Evolutionary conservation across 2,888 invertebrate genomes (phyloP).

Genomic region (Tridacna crocea): DNA sequence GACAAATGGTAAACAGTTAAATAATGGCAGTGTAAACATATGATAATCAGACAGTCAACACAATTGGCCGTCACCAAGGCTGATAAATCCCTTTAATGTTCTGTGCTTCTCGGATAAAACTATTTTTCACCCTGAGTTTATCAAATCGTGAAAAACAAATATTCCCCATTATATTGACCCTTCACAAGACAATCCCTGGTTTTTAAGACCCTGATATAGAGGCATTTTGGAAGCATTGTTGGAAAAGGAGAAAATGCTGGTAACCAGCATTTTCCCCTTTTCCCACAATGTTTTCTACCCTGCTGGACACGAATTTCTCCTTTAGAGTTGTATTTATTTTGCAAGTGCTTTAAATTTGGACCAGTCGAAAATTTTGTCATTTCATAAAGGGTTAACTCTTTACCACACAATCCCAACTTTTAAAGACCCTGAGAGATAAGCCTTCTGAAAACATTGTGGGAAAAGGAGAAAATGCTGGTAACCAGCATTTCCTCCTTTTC

Average conservation of each 20-base stretch:
- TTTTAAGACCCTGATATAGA: not conserved
- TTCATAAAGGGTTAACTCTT: too few species aligned
- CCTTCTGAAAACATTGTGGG: not conserved
- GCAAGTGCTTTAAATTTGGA: too few species aligned
- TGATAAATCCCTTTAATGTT: constrained; percentile 19
- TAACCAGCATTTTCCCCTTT: too few species aligned
- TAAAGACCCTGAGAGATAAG: not conserved
- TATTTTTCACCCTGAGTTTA: constrained; percentile 4
- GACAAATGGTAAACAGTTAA: not conserved
- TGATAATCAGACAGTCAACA: constrained; percentile 13
- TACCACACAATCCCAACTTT: too few species aligned
- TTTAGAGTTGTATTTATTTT: too few species aligned
- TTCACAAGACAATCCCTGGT: not conserved
- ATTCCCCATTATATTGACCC: not conserved
- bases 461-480: not conserved
- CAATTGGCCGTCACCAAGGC: constrained; percentile 14
- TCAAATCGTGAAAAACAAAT: constrained; percentile 10
- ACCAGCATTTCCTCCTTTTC: too few species aligned
- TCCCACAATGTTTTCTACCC: too few species aligned
- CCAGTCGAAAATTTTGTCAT: too few species aligned
- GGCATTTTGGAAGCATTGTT: too few species aligned
- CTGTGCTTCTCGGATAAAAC: constrained; percentile 4
- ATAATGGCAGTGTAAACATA: not conserved
- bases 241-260: too few species aligned
- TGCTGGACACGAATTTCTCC: too few species aligned